A percentile compares a stretch with the other conserved stretches of the same genome.
phyloP scores from a whole-genome alignment of 1,140 invertebrate species.

The Euschistus heros region DNA sequence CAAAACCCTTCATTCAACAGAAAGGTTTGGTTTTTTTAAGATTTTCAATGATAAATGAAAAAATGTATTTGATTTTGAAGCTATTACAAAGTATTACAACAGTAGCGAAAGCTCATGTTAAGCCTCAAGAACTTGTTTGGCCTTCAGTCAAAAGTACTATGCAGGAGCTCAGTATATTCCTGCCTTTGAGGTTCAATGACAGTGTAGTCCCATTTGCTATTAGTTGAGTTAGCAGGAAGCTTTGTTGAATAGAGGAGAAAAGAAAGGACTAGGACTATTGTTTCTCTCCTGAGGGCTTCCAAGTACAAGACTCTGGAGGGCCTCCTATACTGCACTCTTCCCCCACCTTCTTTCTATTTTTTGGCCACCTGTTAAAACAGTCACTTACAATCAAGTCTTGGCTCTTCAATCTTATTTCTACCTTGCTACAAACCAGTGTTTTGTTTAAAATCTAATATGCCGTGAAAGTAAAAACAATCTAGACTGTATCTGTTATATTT shows the following conservation, averaged over 20 bases:
- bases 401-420: background rate
- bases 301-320: no score
- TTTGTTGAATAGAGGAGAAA: no score
- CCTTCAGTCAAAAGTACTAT: background rate
- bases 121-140: background rate
- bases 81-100: background rate
- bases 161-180: background rate
- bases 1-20: background rate
- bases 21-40: background rate
- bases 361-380: background rate
- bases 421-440: background rate
- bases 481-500: background rate
- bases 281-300: no score
- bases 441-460: background rate
- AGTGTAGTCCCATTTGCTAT: no score
- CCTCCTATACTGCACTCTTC: background rate
- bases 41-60: background rate
- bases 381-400: background rate
- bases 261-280: no score
- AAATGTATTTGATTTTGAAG: background rate
- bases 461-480: background rate
- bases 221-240: no score
- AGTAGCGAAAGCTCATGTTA: background rate
- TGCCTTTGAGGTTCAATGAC: background rate
- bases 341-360: background rate